Evolutionary conservation across 2,797 vertebrate genomes (phyloP).

Genomic region (Typhlichthys subterraneus): DNA sequence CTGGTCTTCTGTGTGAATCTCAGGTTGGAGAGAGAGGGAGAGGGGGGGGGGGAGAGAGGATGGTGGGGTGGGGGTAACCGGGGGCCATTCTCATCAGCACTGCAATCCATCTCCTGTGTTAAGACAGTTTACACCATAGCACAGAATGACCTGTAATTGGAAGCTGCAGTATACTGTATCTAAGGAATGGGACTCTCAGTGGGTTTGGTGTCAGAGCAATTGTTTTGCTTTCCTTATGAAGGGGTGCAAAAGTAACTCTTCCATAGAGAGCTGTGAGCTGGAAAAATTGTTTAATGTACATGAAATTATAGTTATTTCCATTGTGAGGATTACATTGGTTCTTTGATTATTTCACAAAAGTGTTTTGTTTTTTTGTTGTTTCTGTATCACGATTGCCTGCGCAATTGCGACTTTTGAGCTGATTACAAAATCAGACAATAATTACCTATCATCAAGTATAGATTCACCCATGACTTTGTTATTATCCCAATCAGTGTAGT

Average conservation of each 20-base stretch:
- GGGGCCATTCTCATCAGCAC: slow-evolving; percentile 64
- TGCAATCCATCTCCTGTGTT: slow-evolving; percentile 66
- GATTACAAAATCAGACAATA: slow-evolving; percentile 34
- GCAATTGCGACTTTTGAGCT: slow-evolving; percentile 33
- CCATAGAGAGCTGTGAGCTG: not conserved
- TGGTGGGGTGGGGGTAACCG: slow-evolving; percentile 34
- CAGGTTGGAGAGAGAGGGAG: slow-evolving; percentile 20
- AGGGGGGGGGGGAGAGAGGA: slow-evolving; percentile 9
- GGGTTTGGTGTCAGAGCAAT: slow-evolving; percentile 5
- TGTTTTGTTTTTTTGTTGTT: slow-evolving; percentile 28
- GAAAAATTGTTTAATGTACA: not conserved
- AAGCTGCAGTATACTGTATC: slow-evolving; percentile 51
- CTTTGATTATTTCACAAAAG: not conserved
- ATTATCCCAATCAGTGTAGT: slow-evolving; percentile 28
- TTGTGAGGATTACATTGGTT: slow-evolving; percentile 5
- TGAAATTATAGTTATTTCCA: slow-evolving; percentile 14
- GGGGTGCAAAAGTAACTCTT: too few relatives aligned
- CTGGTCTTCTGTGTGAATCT: slow-evolving; percentile 32
- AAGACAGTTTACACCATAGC: slow-evolving; percentile 61
- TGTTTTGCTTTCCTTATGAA: too few relatives aligned
- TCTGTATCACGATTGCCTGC: slow-evolving; percentile 27
- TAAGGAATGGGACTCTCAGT: slow-evolving; percentile 26
- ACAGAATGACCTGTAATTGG: slow-evolving; percentile 63
- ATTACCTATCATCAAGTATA: slow-evolving; percentile 38
- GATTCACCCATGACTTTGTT: slow-evolving; percentile 38